These are phyloP conservation scores for Caenorhabditis becei DNA, from an alignment of 2,888 invertebrate species.

Conservation along the genomic window DNA sequence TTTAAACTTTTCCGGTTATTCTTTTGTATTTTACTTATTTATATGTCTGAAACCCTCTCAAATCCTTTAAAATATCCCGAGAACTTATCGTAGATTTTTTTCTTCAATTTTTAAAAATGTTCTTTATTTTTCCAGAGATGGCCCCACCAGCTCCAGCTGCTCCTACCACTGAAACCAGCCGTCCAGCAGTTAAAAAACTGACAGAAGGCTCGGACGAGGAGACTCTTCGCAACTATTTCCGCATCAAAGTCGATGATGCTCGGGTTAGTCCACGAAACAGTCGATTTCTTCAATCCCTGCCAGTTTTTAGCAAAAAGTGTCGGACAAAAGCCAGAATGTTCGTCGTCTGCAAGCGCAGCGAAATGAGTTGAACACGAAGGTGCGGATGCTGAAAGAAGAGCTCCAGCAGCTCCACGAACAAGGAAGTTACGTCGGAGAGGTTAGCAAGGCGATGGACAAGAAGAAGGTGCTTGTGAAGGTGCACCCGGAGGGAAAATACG, in stretches of 20 bases:
- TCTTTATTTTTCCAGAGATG: conserved; percentile 16
- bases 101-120: background rate
- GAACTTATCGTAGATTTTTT: background rate
- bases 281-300: background rate
- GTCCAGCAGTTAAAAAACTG: conserved; percentile 8
- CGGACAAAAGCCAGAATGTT: conserved; percentile 97
- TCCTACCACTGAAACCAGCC: conserved; percentile 4
- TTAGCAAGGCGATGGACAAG: conserved; percentile 99
- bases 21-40: no score
- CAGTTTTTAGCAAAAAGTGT: conserved; percentile 88
- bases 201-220: conserved; percentile 66
- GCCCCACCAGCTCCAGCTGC: conserved; percentile 34
- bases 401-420: conserved; percentile 95
- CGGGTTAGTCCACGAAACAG: conserved; percentile 84
- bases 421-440: conserved; percentile 99
- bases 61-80: background rate
- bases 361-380: conserved; percentile 99
- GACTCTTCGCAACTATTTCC: conserved; percentile 87
- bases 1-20: no score
- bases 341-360: conserved; percentile 98
- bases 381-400: conserved; percentile 97
- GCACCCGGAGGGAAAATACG: conserved; percentile 99
- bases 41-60: no score
- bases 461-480: conserved; percentile 99
- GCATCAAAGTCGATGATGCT: conserved; percentile 97